Base-by-base conservation (phyloP, 2,113 vertebrate genomes). In the Scomber colias region DNA sequence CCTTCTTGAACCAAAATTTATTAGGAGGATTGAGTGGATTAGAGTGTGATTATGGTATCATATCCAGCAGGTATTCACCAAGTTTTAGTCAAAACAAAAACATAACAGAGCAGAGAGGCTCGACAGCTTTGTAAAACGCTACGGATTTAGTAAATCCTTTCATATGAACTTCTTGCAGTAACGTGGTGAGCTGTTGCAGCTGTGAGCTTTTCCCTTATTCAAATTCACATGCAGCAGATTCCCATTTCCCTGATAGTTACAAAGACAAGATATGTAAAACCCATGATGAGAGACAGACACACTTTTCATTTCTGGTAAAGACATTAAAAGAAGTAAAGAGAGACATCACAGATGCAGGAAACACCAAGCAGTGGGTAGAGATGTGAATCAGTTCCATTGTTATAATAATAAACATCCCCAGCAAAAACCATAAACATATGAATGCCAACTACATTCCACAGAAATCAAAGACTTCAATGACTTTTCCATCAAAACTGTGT, bases 151-250 rank as follows among this genome's bases (percentile, higher is more conserved):
- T 27, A 27, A 27, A 27, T 72, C 30, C 1, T 61, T 75, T 71
- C n/a, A 35, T 17, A 14, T 71, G 7, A 24, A 71, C n/a, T n/a
- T n/a, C n/a, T n/a, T n/a, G n/a, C n/a, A n/a, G 56, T 59, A 11
- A 2, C 46, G 30, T 60, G 45, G 27, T 40, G n/a, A 27, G 5
- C 15, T 13, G n/a, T 50, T 49, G 15, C 14, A 72, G 17, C 19
- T 17, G 7, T 35, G 11, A 66, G 54, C 45, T 40, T 14, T 48
- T 53, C 11, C 24, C 48, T 57, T 45, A 24, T 77, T 55, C 24
- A 55, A 12, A 65, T 65, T 60, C 35, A 66, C 76, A 81, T 73
- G 82, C 77, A 57, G 12, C 40, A 54, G 35, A 30, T 30, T 68
- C 69, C 27, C 0, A 5, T 17, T 0, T 72, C 40, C 51, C 53